phyloP scores from a whole-genome alignment of 2,888 invertebrate species.

The Brenthis ino region DNA sequence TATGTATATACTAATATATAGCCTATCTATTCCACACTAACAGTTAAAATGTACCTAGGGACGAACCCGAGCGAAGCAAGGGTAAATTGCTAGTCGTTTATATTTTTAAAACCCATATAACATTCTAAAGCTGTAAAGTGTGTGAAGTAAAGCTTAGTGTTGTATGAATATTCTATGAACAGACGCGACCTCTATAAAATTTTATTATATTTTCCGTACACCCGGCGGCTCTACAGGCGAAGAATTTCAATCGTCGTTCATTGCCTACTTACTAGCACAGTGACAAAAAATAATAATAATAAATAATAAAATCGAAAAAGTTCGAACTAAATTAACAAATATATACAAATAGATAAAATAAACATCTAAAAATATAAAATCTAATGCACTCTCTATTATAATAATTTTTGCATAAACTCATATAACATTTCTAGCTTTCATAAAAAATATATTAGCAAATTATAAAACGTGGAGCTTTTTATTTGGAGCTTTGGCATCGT shows the following conservation, averaged over 20 bases:
- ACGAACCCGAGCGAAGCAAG: not conserved
- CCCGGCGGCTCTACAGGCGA: slow-evolving; percentile 6
- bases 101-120: slow-evolving; percentile 5
- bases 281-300: not conserved
- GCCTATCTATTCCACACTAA: no score
- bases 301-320: not conserved
- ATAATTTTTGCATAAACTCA: not conserved
- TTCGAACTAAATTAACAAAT: not conserved
- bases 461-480: slow-evolving; percentile 26
- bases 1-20: no score
- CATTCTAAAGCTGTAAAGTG: slow-evolving; percentile 19
- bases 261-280: not conserved
- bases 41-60: no score
- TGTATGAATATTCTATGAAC: slow-evolving; percentile 21
- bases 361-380: no score
- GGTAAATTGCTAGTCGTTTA: slow-evolving; percentile 3
- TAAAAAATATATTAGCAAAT: slow-evolving; percentile 22
- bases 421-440: slow-evolving; percentile 8
- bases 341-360: no score
- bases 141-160: slow-evolving; percentile 21
- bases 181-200: slow-evolving; percentile 22
- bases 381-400: no score
- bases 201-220: slow-evolving; percentile 21
- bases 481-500: slow-evolving; percentile 32
- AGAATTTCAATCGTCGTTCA: slow-evolving; percentile 16